Percentiles rank a stretch among this genome's conserved stretches.
These are phyloP conservation scores for Invenusta paracnida DNA, from an alignment of 2,888 invertebrate species.

Conservation along the genomic window DNA sequence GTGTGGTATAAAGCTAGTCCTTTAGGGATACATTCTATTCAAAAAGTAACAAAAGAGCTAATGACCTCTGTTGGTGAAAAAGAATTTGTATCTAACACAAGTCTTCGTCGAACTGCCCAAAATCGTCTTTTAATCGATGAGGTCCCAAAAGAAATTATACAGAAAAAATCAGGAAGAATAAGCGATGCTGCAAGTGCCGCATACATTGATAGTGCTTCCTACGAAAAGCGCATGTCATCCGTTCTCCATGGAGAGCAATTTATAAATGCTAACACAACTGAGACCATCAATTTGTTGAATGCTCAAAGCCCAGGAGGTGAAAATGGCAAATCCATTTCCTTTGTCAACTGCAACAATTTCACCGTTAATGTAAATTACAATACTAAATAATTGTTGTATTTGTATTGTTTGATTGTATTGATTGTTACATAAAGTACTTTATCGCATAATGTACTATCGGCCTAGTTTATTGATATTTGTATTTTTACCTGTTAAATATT, in stretches of 20 bases:
- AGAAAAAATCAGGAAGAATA: slow-evolving; percentile 30
- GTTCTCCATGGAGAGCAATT: slow-evolving; percentile 23
- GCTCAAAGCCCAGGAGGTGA: slow-evolving; percentile 22
- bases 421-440: neutral
- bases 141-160: neutral
- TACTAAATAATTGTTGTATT: slow-evolving; percentile 6
- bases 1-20: slow-evolving; percentile 34
- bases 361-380: slow-evolving; percentile 27
- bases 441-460: slow-evolving; percentile 22
- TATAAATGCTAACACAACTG: slow-evolving; percentile 13
- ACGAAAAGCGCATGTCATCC: slow-evolving; percentile 1
- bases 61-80: neutral
- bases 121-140: slow-evolving; percentile 5
- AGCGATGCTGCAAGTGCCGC: slow-evolving; percentile 19
- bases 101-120: slow-evolving; percentile 33
- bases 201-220: neutral
- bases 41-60: slow-evolving; percentile 34
- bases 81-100: slow-evolving; percentile 33
- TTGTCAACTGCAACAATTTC: slow-evolving; percentile 23
- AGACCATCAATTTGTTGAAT: slow-evolving; percentile 21
- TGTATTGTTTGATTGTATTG: neutral
- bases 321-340: slow-evolving; percentile 17
- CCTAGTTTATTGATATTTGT: neutral
- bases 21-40: slow-evolving; percentile 22
- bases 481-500: slow-evolving; percentile 15